phyloP scores from a whole-genome alignment of 2,888 invertebrate genomes.

The Erynnis tages region DNA sequence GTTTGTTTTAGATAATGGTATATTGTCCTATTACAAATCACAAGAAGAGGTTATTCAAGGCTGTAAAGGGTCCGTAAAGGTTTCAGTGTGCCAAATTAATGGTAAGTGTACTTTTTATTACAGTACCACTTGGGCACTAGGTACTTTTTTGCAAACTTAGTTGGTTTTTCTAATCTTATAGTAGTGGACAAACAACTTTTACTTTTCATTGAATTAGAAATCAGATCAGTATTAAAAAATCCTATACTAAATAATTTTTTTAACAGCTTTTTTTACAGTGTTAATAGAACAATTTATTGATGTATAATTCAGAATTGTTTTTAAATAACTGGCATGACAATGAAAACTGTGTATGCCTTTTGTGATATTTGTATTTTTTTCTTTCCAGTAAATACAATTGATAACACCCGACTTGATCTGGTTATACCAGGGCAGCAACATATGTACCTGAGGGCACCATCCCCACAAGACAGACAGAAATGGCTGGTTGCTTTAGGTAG shows the following conservation, averaged over 20 bases:
- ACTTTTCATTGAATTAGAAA: neutral
- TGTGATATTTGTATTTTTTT: no score
- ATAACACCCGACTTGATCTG: slow-evolving; percentile 87
- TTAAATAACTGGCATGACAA: no score
- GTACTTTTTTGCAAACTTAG: no score
- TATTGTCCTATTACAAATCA: slow-evolving; percentile 90
- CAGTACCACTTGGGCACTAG: no score
- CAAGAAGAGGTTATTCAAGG: slow-evolving; percentile 91
- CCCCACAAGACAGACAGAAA: slow-evolving; percentile 88
- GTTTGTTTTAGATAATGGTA: slow-evolving; percentile 91
- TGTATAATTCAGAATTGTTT: no score
- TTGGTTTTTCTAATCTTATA: no score
- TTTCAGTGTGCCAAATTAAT: slow-evolving; percentile 91
- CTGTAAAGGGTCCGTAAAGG: slow-evolving; percentile 91
- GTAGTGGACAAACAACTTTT: slow-evolving; percentile 1
- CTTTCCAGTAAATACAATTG: slow-evolving; percentile 84
- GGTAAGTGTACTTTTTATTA: slow-evolving; percentile 72
- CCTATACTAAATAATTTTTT: no score
- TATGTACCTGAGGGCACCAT: slow-evolving; percentile 88
- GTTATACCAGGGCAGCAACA: slow-evolving; percentile 92
- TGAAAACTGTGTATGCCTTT: no score
- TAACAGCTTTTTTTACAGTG: no score
- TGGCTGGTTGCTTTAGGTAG: slow-evolving; percentile 92
- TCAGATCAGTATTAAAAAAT: no score
- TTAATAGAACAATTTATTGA: no score